Base-by-base conservation (phyloP, 2,797 vertebrate species). In the Borostomias antarcticus region DNA sequence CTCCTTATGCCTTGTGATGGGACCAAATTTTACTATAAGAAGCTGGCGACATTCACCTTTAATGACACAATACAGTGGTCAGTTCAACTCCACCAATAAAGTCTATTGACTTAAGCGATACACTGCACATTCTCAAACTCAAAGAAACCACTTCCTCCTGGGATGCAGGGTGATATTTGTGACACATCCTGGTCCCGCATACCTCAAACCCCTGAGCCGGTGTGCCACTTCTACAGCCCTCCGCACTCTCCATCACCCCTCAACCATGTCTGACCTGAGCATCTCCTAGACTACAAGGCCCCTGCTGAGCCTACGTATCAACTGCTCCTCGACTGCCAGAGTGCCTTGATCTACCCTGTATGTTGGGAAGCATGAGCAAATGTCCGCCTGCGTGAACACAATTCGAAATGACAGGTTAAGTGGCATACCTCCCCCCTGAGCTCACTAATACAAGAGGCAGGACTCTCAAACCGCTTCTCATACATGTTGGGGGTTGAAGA, bases 401-500 rank as follows among this genome's bases (percentile, higher is more conserved):
- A 92, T 90, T 80, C 76, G 75, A 86, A 78, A 88, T 87, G 89
- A 91, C 89, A 91, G 87, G 82, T 90, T 90, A 92, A 92, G 89
- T 89, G 88, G 82, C 81, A 87, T 82, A 84, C 74, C 70, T 73
- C 77, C 81, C 83, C 85, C 85, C 67, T 63, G 78, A 82, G 81
- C 66, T 68, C 58, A 68, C 78, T 85, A 75, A 88, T 82, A 89
- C 76, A 77, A 78, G 85, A 76, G 71, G 69, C 69, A 74, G 63
- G 57, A 40, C 79, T 69, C 66, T 69, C 66, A 62, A 29, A 47
- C 66, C 59, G 74, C 72, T 70, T 75, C 72, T 51, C 53, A 60
- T 53, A 60, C 50, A 40, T 68, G 35, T 25, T 59, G n/a, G 45
- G 19, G 19, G 43, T 15, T n/a, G 40, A 1, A 47, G 25, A 19